Conservation (phyloP, 1,140 invertebrate species). For the Oryctes rhinoceros region DNA sequence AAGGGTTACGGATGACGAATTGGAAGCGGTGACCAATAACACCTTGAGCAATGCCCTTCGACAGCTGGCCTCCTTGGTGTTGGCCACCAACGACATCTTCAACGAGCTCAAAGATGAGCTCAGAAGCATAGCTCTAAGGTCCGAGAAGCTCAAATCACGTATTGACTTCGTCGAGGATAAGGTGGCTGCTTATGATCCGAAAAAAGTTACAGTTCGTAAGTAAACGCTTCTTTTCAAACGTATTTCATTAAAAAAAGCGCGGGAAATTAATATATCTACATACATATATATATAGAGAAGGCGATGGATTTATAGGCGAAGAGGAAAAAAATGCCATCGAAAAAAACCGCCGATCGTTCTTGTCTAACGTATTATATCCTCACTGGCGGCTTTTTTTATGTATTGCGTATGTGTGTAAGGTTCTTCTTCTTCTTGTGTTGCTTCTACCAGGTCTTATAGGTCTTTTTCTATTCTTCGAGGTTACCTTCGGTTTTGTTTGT, state of each 20-base stretch:
- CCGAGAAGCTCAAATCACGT: conserved; percentile 69
- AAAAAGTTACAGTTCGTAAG: conserved; percentile 86
- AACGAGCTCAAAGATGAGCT: conserved; percentile 75
- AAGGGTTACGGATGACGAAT: conserved; percentile 71
- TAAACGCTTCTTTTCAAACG: conserved; percentile 53
- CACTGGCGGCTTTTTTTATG: background rate
- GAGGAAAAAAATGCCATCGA: background rate
- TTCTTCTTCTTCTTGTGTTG: background rate
- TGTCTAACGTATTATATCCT: background rate
- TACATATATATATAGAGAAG: background rate
- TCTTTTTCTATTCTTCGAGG: conserved; percentile 4
- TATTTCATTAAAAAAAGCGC: background rate
- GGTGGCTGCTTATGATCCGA: conserved; percentile 74
- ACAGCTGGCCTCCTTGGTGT: conserved; percentile 80
- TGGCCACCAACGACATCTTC: conserved; percentile 81
- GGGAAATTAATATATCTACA: background rate
- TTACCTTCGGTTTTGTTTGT: background rate
- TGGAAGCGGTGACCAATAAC: conserved; percentile 79
- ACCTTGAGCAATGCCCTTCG: conserved; percentile 78
- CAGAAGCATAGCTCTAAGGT: conserved; percentile 71
- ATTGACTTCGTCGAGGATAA: conserved; percentile 70
- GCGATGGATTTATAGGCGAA: background rate
- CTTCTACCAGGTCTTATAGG: background rate
- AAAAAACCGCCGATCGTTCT: background rate
- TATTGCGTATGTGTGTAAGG: background rate